Evolutionary conservation across 2,797 vertebrate species (phyloP), one percentile per base, ranked within the genome.

Genomic region (Loriculus beryllinus): DNA sequence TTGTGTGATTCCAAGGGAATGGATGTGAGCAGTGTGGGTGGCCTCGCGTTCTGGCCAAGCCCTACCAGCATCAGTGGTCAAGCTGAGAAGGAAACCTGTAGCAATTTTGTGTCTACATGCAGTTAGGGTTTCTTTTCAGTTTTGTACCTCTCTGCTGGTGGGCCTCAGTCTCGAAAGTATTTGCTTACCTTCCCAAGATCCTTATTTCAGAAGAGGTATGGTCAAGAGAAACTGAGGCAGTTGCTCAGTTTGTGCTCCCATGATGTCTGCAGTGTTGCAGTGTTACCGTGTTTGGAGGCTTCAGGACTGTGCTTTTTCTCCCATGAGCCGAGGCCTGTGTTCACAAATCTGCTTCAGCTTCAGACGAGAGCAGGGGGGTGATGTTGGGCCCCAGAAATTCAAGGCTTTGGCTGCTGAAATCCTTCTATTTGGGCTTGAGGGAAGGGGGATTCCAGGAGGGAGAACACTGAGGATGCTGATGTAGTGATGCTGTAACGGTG

Each of bases 1-100:
- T 59, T 40, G 86, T 33, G 86, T 45, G 82, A 56, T 59, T 29
- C 17, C 4, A 33, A 59, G 90, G 80, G 49, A 83, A 28, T 28
- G 78, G 92, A 37, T 68, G 70, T 23, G 75, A 29, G 86, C 92
- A 63, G 14, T 1, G n/a, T 96, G 94, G 93, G 96, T 96, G 95
- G 96, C 77, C 93, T 31, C 3, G 0, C 1, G 8, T 37, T 17
- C 25, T 25, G 68, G 9, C 65, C 57, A 5, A 47, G 82, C 85
- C 77, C 78, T 39, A 37, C 91, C 81, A 70, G 52, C 86, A 21
- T 5, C 82, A 23, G 71, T 72, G 86, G 92, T 82, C 96, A 95
- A 81, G 52, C 93, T 1, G 25, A 64, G 82, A 57, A 57, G 88
- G 90, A 71, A 59, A 33, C 69, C 47, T 16, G 37, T 2, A 43